Percentiles rank a stretch among this genome's conserved stretches.
Evolutionary conservation across 2,113 vertebrate species (phyloP).

Genomic region (Zosterops hypoxanthus): DNA sequence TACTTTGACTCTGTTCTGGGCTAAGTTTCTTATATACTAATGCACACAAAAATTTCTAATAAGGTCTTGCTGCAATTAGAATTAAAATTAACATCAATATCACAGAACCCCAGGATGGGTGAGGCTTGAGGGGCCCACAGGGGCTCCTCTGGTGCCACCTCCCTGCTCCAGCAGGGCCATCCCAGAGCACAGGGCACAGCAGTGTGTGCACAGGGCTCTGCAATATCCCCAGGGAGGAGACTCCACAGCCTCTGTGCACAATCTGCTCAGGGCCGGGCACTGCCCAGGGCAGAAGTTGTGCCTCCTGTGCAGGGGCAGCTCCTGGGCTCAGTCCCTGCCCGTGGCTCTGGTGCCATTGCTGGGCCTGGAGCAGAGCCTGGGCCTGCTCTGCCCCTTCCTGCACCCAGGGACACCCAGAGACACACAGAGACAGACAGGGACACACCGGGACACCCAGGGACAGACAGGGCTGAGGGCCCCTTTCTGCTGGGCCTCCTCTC

Average conservation of each 20-base stretch:
- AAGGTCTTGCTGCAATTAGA: not conserved
- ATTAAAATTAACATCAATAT: not conserved
- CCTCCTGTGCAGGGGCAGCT: not conserved
- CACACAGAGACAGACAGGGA: too few relatives aligned
- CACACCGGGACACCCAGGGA: too few relatives aligned
- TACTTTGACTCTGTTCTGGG: not conserved
- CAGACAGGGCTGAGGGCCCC: not conserved
- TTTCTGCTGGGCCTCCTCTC: not conserved
- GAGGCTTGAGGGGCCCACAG: not conserved
- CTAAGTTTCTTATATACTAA: not conserved
- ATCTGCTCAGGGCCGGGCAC: not conserved
- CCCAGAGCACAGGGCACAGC: not conserved
- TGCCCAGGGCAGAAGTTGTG: not conserved
- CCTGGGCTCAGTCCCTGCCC: not conserved
- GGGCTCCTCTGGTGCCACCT: not conserved
- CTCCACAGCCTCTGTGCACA: not conserved
- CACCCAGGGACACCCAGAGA: not conserved
- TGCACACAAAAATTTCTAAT: not conserved
- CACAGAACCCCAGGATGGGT: fast-evolving
- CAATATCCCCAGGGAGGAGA: not conserved
- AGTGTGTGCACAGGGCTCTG: not conserved
- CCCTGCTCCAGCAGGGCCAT: not conserved
- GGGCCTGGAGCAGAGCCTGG: not conserved
- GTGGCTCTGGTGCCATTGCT: not conserved
- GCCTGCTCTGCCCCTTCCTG: not conserved